Evolutionary conservation across 2,888 invertebrate genomes (phyloP).

Genomic region (Monoplex corrugatus): DNA sequence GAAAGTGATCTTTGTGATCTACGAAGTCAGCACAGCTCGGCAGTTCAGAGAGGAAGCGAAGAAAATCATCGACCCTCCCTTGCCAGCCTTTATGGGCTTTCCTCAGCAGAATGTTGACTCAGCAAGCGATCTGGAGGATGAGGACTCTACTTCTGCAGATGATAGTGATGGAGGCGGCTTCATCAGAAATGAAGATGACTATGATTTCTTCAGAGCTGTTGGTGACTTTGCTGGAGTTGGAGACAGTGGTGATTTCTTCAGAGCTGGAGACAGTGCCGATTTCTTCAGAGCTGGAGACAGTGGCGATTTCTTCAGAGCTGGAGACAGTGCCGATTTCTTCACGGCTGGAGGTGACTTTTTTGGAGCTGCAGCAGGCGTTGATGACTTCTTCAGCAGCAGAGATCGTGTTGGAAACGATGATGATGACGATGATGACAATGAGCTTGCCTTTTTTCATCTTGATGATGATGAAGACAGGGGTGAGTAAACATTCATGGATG

Average conservation of each 20-base stretch:
- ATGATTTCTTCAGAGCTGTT: background rate
- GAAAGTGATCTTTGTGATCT: conserved; percentile 39
- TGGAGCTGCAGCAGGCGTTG: background rate
- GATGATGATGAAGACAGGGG: background rate
- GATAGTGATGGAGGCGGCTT: background rate
- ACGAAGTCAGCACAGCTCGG: conserved; percentile 1
- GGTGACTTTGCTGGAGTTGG: background rate
- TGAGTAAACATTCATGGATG: background rate
- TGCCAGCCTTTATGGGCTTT: background rate
- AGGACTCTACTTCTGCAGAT: background rate
- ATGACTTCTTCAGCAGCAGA: background rate
- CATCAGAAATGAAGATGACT: too few relatives aligned
- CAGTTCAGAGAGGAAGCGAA: conserved; percentile 31
- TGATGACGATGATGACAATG: background rate
- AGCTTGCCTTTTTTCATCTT: background rate
- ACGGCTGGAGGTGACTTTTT: background rate
- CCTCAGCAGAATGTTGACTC: background rate
- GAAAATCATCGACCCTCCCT: background rate
- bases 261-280: too few relatives aligned
- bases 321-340: background rate
- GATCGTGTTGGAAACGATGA: background rate
- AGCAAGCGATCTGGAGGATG: background rate
- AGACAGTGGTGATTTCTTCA: background rate
- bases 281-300: background rate
- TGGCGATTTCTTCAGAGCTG: background rate